Evolutionary conservation across 2,113 vertebrate species (phyloP).

Genomic region (Antigone vipio): DNA sequence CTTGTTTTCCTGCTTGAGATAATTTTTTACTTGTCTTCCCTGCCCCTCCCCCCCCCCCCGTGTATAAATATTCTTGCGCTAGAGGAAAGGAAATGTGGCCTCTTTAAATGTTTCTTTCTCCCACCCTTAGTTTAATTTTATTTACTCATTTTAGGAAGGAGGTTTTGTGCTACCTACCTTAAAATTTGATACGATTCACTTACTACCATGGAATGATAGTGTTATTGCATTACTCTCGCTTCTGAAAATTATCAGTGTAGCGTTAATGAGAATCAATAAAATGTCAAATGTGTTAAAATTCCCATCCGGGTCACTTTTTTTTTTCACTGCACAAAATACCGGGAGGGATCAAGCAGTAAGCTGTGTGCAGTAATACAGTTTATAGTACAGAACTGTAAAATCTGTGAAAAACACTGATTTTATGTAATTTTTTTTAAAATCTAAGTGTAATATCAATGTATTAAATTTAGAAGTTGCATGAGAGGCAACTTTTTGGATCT

Average conservation of each 20-base stretch:
- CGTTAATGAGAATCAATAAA: not conserved
- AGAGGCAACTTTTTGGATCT: not conserved
- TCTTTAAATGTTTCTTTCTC: not conserved
- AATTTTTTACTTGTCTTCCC: not conserved
- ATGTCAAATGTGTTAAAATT: not conserved
- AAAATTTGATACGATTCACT: not conserved
- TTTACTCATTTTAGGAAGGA: not conserved
- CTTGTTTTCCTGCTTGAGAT: not conserved
- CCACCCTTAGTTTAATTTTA: not conserved
- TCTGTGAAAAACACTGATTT: not conserved
- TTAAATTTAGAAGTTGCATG: not conserved
- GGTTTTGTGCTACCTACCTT: not conserved
- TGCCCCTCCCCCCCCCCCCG: rapidly evolving
- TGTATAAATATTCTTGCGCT: not conserved
- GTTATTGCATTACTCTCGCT: not conserved
- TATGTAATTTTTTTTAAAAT: not conserved
- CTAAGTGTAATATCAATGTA: not conserved
- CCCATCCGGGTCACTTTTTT: not conserved
- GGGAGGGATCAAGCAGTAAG: not conserved
- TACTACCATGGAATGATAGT: not conserved
- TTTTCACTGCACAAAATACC: not conserved
- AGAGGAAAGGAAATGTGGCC: not conserved
- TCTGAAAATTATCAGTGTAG: not conserved
- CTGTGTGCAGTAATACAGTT: not conserved
- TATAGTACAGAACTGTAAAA: not conserved